These are phyloP conservation scores for Lophura nycthemera DNA, from an alignment of 2,113 vertebrate genomes.

Conservation along the genomic window DNA sequence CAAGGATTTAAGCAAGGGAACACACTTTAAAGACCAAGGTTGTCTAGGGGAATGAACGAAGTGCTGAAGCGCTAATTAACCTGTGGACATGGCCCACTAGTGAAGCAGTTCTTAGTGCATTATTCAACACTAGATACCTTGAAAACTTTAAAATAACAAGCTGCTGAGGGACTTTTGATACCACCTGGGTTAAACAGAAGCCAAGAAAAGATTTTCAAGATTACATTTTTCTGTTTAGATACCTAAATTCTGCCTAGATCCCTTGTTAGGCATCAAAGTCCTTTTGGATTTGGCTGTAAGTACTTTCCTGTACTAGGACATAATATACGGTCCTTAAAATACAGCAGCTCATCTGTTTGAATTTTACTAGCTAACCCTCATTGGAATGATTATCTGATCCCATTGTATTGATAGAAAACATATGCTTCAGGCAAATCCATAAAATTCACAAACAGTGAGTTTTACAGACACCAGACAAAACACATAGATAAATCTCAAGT, in stretches of 20 bases:
- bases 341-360: not conserved
- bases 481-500: not conserved
- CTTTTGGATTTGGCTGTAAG: not conserved
- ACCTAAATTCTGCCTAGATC: constrained; percentile 24
- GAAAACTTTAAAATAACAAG: constrained; percentile 43
- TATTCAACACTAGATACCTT: constrained; percentile 15
- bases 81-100: not conserved
- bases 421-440: not conserved
- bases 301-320: not conserved
- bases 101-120: not conserved
- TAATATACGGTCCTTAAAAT: not conserved
- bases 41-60: not conserved
- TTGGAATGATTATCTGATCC: constrained; percentile 24
- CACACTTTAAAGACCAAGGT: not conserved
- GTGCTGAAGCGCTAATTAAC: constrained; percentile 8
- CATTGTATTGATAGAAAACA: constrained; percentile 35
- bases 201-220: not conserved
- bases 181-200: not conserved
- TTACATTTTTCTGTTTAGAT: not conserved
- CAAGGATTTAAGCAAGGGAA: not conserved
- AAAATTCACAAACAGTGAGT: constrained; percentile 23
- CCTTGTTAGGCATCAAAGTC: not conserved
- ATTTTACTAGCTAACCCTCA: not conserved
- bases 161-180: not conserved
- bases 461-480: constrained; percentile 35